These are phyloP conservation scores for Subacronicta megacephala DNA, from an alignment of 2,888 invertebrate genomes.

Conservation along the genomic window DNA sequence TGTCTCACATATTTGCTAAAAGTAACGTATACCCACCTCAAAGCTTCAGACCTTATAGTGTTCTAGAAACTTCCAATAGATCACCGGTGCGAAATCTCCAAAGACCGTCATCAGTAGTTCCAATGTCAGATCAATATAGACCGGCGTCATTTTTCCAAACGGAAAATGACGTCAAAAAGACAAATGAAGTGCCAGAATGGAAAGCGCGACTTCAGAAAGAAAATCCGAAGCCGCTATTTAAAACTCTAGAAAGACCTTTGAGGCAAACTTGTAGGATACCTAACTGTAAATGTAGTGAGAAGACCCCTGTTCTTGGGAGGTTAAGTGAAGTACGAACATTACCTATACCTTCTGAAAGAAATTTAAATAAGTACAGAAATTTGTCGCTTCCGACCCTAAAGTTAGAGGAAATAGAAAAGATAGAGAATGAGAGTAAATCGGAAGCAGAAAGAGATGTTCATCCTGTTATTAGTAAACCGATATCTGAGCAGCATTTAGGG, in stretches of 20 bases:
- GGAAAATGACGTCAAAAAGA: conserved; percentile 67
- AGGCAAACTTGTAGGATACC: conserved; percentile 81
- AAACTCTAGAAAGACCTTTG: conserved; percentile 77
- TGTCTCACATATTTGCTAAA: conserved; percentile 71
- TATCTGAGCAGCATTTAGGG: conserved; percentile 89
- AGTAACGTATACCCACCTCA: conserved; percentile 70
- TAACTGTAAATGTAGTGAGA: conserved; percentile 82
- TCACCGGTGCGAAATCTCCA: conserved; percentile 72
- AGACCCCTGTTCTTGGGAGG: conserved; percentile 63
- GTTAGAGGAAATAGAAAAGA: conserved; percentile 76
- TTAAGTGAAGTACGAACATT: conserved; percentile 79
- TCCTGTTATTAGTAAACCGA: conserved; percentile 73
- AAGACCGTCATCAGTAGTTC: conserved; percentile 84
- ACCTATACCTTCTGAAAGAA: conserved; percentile 76
- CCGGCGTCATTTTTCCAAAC: conserved; percentile 82
- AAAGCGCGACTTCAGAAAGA: conserved; percentile 80
- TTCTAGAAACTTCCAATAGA: conserved; percentile 77
- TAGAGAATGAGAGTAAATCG: conserved; percentile 65
- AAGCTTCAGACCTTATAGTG: conserved; percentile 82
- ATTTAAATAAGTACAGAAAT: conserved; percentile 78
- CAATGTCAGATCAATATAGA: conserved; percentile 82
- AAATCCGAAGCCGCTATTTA: conserved; percentile 69
- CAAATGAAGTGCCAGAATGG: conserved; percentile 81
- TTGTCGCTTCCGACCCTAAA: conserved; percentile 84
- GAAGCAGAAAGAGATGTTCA: conserved; percentile 78